Evolutionary conservation across 2,888 invertebrate species (phyloP), one percentile per base, ranked within the genome.

Genomic region (Teleogryllus oceanicus): DNA sequence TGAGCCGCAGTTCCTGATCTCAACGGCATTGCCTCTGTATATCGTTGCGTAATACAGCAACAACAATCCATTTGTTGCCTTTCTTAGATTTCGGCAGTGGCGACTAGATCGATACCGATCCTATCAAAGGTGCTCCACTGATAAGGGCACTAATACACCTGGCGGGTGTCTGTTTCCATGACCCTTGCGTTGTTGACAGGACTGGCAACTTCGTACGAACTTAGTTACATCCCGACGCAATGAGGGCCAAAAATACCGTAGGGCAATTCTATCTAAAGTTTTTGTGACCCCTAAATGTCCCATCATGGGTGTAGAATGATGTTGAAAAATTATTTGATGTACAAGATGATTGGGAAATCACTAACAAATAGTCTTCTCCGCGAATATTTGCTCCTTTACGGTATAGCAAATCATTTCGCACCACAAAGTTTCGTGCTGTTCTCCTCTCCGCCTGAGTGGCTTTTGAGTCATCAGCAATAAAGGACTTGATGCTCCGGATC

Each of bases 61-160:
- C 83, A 11, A 84, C 21, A 18, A 84, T 81, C 50, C 84, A 84
- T 75, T 82, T 80, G 24, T 84, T 83, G 1, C 81, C 79, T 37
- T 75, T 49, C 18, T 79, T 62, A 18, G 21, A 83, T 83, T 49
- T 11, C n/a, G 78, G 80, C 11, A 84, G 76, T 11, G 83, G 83
- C 83, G 3, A 83, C 81, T 0, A 82, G 82, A 37, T 83, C 83
- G 18, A 21, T 21, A 21, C 21, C 21, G 21, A 21, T 21, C 21
- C 21, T 21, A 21, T 21, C 1, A 21, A 83, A 62, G 0, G 82
- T 74, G 10, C 16, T n/a, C 51, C 16, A 16, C 12, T 13, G 51
- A 13, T 16, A 51, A 13, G 16, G 51, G 51, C 16, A 13, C 12
- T 13, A 51, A 16, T 13, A 11, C 11, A 51, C 51, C 49, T 11